Base-by-base conservation (phyloP, 2,888 invertebrate genomes). In the Xanthia icteritia region DNA sequence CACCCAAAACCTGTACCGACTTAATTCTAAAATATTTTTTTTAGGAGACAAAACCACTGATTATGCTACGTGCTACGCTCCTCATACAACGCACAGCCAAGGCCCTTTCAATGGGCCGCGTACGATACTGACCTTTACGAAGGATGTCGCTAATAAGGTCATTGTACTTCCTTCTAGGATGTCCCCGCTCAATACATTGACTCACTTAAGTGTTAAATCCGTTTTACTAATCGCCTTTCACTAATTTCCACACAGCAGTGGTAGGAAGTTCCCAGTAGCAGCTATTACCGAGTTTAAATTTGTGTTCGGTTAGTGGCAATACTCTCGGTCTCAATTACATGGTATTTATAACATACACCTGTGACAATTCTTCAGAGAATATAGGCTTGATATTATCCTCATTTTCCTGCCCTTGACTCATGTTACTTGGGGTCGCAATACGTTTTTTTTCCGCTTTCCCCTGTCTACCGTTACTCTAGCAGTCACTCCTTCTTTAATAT, bases 141-240 rank as follows among this genome's bases (percentile, higher is more conserved):
- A 85, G 82, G 82, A 81, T 76, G 42, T 13, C 13, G 70, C 61
- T 60, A 17, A 83, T 81, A 76, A 76, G 82, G 68, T 76, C 82
- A n/a, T 45, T 76, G 69, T 76, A 85, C 85, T 83, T 83, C 83
- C 83, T 69, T 64, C 69, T 83, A 76, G 66, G 63, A 70, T 81
- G 69, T 76, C 76, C 45, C 39, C 63, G 73, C 63, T 72, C 36
- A 64, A 61, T 74, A 58, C 61, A 73, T 72, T 66, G 56, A 70
- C 63, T 81, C 2, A 36, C 66, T 76, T 70, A 36, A 54, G 69
- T 70, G 82, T 71, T 85, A 83, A 76, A 81, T 83, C 83, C 86
- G 86, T 83, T 85, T 85, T 67, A 63, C 86, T 85, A 85, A 83
- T 81, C 27, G 51, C 82, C 83, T 83, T 85, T 83, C 83, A 54